Base-by-base conservation (phyloP, 2,797 vertebrate genomes). In the Lacerta bilineata region DNA sequence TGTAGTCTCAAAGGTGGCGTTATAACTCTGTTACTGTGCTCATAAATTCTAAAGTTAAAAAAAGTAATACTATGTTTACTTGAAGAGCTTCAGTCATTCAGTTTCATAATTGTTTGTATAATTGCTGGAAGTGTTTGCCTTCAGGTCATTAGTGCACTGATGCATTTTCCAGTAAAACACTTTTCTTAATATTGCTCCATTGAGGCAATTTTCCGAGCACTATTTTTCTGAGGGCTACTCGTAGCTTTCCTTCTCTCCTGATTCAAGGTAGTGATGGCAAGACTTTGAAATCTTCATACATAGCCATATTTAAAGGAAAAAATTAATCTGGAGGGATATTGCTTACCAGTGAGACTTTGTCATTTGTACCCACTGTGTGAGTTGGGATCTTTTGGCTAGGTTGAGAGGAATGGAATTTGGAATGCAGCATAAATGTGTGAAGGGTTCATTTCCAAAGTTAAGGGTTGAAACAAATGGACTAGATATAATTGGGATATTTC, bases 161-260 rank as follows among this genome's bases (percentile, higher is more conserved):
- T 72, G 66, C 17, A 17, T 46, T 80, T 87, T 87, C 85, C 77
- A 71, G 77, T 87, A 87, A 87, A 80, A 36, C 59, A 15, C 66
- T 72, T 71, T 9, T 71, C 13, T 71, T 39, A 79, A 79, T 69
- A 71, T 59, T 59, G 66, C 43, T 80, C 66, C 46, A 0, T 33
- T 41, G 77, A 72, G 77, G 25, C 46, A 59, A 23, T 59, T 55
- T 55, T 72, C 41, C 17, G 64, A 50, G n/a, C 43, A 55, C 43
- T 86, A 46, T 86, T 68, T 25, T 36, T 71, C 25, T 27, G 13
- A 72, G 15, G 29, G n/a, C n/a, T 18, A 69, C 20, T 55, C n/a
- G 33, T 72, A 33, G 25, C 9, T 68, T 66, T 77, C 39, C 25
- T 43, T n/a, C 39, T n/a, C 8, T n/a, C 1, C 11, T 79, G 41